Evolutionary conservation across 2,113 vertebrate genomes (phyloP).

Genomic region (Tricholaema leucomelas): DNA sequence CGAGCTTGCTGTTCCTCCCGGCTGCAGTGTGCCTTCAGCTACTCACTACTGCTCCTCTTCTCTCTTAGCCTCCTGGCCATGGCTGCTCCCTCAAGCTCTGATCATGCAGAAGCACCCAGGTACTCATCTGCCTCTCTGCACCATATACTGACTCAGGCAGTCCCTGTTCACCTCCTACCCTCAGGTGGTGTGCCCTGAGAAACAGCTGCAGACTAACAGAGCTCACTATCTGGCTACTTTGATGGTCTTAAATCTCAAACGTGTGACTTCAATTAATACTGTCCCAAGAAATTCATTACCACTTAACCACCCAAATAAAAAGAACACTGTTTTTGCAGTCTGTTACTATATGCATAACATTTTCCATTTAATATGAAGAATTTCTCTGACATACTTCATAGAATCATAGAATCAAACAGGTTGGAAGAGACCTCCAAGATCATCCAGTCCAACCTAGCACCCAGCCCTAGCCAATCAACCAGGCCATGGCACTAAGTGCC

Average conservation of each 20-base stretch:
- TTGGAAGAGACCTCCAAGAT: too few species aligned
- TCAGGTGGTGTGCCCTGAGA: background rate
- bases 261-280: background rate
- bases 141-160: background rate
- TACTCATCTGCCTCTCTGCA: background rate
- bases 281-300: background rate
- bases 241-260: background rate
- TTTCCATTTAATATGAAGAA: background rate
- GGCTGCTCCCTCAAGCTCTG: background rate
- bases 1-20: background rate
- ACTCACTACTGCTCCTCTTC: background rate
- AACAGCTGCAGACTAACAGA: rapidly evolving
- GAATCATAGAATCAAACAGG: too few species aligned
- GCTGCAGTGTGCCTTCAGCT: background rate
- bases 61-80: background rate
- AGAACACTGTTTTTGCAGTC: background rate
- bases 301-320: background rate
- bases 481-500: too few species aligned
- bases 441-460: too few species aligned
- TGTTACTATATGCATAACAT: background rate
- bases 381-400: background rate
- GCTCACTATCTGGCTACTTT: background rate
- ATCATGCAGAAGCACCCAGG: background rate
- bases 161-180: background rate
- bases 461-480: too few species aligned